Conservation (phyloP, 2,113 vertebrate genomes). For the Trinectes maculatus region DNA sequence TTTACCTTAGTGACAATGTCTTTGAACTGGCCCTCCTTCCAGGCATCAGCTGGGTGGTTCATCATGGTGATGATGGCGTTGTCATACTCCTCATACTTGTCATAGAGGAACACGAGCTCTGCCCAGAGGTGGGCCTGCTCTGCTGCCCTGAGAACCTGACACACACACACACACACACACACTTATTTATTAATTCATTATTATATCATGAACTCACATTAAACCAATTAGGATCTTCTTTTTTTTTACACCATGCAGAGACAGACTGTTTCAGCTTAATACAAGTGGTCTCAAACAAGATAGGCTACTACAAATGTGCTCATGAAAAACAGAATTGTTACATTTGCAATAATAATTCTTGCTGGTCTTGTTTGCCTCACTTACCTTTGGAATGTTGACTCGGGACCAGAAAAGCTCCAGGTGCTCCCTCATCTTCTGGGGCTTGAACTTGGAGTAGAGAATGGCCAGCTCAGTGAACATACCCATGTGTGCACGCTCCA, state of each 20-base stretch:
- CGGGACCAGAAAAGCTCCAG: constrained; percentile 98
- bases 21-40: constrained; percentile 99
- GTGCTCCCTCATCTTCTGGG: constrained; percentile 99
- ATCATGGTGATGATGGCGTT: constrained; percentile 99
- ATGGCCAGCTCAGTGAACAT: constrained; percentile 99
- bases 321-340: not conserved
- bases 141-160: constrained; percentile 95
- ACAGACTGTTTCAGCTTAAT: too few species aligned
- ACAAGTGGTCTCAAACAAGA: not conserved
- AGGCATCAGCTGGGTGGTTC: constrained; percentile 97
- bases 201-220: not conserved
- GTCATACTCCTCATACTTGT: constrained; percentile 99
- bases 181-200: too few species aligned
- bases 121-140: constrained; percentile 98
- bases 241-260: too few species aligned
- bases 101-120: constrained; percentile 97
- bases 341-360: not conserved
- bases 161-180: constrained; percentile 24
- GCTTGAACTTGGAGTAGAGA: constrained; percentile 99
- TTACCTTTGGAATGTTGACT: constrained; percentile 98
- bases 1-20: constrained; percentile 98
- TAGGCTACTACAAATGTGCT: not conserved
- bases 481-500: constrained; percentile 98
- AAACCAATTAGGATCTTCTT: too few species aligned
- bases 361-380: not conserved